These are phyloP conservation scores for Lepidonotus clava DNA, from an alignment of 2,888 invertebrate genomes.

Conservation along the genomic window DNA sequence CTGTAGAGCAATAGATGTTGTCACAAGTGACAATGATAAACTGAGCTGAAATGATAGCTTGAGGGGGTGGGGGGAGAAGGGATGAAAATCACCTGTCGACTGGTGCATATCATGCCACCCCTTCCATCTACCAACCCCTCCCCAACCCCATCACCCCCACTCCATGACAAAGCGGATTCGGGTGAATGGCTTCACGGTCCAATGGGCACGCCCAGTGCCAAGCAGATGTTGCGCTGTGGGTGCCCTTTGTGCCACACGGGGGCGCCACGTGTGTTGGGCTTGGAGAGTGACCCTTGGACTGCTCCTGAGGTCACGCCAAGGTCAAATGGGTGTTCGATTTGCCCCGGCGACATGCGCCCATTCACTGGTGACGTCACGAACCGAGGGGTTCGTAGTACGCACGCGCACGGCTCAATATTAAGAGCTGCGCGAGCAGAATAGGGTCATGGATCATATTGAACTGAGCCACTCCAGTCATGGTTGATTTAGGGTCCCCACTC, in stretches of 20 bases:
- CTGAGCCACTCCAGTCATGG: too few relatives aligned
- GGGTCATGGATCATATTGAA: too few relatives aligned
- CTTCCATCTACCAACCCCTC: background rate
- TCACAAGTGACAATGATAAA: too few relatives aligned
- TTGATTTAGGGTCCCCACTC: too few relatives aligned
- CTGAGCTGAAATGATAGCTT: too few relatives aligned
- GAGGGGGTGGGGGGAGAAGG: background rate
- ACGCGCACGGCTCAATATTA: too few relatives aligned
- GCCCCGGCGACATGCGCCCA: background rate
- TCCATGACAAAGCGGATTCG: background rate
- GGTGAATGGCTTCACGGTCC: background rate
- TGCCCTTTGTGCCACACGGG: slow-evolving; percentile 3
- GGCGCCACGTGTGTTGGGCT: background rate
- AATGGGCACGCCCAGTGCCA: background rate
- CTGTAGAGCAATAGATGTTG: too few relatives aligned
- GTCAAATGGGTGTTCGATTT: slow-evolving; percentile 1
- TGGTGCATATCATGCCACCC: background rate
- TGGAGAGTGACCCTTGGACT: background rate
- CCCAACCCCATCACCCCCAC: background rate
- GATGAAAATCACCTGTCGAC: background rate
- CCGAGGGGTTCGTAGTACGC: too few relatives aligned
- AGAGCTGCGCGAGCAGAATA: too few relatives aligned
- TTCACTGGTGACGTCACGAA: background rate
- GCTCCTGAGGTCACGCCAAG: background rate
- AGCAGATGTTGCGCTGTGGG: slow-evolving; percentile 16